phyloP scores from a whole-genome alignment of 1,140 invertebrate species.

The Saccostrea echinata region DNA sequence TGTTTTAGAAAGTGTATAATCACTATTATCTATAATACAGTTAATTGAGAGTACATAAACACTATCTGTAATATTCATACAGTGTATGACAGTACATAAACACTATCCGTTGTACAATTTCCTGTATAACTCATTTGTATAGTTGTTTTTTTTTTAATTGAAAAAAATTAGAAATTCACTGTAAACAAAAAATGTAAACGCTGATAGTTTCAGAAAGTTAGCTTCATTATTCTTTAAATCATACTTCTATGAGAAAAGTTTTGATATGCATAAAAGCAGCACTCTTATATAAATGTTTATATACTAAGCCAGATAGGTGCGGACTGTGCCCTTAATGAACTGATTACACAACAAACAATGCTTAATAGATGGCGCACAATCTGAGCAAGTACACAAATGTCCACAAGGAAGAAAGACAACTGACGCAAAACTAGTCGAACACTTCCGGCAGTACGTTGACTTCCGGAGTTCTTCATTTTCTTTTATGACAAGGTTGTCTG shows the following conservation, averaged over 20 bases:
- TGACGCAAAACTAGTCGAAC: neutral
- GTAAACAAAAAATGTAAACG: neutral
- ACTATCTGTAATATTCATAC: too few species aligned
- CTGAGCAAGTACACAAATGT: slow-evolving; percentile 35
- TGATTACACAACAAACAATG: slow-evolving; percentile 34
- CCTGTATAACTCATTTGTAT: too few species aligned
- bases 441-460: slow-evolving; percentile 85
- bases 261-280: neutral
- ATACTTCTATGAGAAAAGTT: neutral
- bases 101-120: too few species aligned
- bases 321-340: slow-evolving; percentile 34
- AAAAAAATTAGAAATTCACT: neutral
- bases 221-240: neutral
- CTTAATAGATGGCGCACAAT: slow-evolving; percentile 41
- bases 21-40: too few species aligned
- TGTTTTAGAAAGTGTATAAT: too few species aligned
- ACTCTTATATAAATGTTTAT: too few species aligned
- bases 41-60: too few species aligned
- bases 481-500: neutral
- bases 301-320: neutral
- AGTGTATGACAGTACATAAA: too few species aligned
- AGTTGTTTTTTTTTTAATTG: neutral
- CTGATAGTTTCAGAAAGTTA: neutral
- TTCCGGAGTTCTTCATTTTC: neutral
- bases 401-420: slow-evolving; percentile 44